phyloP scores from a whole-genome alignment of 2,797 vertebrate genomes.

The Ctenochaetus hawaiiensis region DNA sequence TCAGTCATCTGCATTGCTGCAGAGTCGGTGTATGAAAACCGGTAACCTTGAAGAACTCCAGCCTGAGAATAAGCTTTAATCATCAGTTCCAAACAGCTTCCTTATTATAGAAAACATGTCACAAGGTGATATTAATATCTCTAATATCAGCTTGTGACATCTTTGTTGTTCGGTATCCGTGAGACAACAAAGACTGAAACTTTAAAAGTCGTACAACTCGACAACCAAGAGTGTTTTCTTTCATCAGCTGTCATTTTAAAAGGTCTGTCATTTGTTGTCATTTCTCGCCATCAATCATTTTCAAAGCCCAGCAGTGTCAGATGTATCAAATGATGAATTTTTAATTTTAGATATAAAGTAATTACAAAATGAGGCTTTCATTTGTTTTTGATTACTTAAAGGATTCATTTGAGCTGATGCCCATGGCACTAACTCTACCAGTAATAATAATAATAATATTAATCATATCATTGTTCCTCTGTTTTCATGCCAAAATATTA shows the following conservation, averaged over 20 bases:
- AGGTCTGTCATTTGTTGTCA: constrained; percentile 6
- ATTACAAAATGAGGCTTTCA: background rate
- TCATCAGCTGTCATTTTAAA: constrained; percentile 25
- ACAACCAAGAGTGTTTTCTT: background rate
- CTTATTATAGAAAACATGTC: constrained; percentile 38
- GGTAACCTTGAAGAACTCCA: constrained; percentile 26
- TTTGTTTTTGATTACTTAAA: background rate
- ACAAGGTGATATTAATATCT: constrained; percentile 47
- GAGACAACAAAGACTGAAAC: constrained; percentile 22
- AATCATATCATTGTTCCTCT: background rate
- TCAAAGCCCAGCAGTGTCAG: constrained; percentile 1
- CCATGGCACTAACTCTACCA: no score
- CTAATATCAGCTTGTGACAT: constrained; percentile 28
- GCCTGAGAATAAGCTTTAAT: constrained; percentile 17
- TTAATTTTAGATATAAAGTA: constrained; percentile 22
- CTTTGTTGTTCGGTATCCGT: constrained; percentile 26
- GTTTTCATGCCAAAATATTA: background rate
- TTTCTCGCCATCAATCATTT: constrained; percentile 18
- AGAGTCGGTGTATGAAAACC: constrained; percentile 8
- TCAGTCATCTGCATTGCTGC: constrained; percentile 18
- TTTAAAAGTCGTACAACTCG: constrained; percentile 13
- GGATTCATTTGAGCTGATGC: no score
- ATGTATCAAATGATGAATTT: constrained; percentile 1
- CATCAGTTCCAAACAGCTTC: constrained; percentile 4
- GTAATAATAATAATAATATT: no score